Evolutionary conservation across 2,797 vertebrate genomes (phyloP).

Genomic region (Tangara arthus): DNA sequence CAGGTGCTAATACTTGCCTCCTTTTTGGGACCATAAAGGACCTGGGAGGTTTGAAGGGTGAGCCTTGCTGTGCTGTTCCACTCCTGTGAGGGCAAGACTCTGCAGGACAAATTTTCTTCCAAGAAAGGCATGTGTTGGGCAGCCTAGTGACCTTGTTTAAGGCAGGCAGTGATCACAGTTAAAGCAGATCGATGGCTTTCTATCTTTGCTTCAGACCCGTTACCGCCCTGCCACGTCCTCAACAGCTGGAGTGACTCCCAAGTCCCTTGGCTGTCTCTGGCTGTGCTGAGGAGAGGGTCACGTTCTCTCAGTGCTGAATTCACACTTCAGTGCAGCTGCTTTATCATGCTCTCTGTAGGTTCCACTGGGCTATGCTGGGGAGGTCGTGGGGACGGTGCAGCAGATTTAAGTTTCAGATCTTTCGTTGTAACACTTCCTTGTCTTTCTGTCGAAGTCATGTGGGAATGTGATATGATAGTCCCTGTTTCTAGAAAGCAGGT

Average conservation of each 20-base stretch:
- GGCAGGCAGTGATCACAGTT: not conserved
- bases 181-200: constrained; percentile 30
- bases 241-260: not conserved
- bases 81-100: not conserved
- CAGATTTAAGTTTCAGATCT: not conserved
- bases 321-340: not conserved
- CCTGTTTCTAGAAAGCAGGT: constrained; percentile 39
- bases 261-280: not conserved
- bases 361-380: not conserved
- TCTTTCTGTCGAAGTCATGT: not conserved
- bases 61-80: not conserved
- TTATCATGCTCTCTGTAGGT: not conserved
- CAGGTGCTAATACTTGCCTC: not conserved
- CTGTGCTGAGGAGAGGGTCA: not conserved
- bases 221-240: not conserved
- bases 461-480: not conserved
- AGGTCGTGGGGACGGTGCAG: not conserved
- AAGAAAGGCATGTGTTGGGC: accelerated
- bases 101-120: not conserved
- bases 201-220: not conserved
- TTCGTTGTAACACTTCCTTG: not conserved
- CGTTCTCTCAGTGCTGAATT: not conserved
- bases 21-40: not conserved
- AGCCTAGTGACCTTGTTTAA: not conserved
- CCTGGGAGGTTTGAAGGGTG: not conserved